These are phyloP conservation scores for Caenorhabditis sp. DNA, from an alignment of 2,888 invertebrate species.

Conservation along the genomic window DNA sequence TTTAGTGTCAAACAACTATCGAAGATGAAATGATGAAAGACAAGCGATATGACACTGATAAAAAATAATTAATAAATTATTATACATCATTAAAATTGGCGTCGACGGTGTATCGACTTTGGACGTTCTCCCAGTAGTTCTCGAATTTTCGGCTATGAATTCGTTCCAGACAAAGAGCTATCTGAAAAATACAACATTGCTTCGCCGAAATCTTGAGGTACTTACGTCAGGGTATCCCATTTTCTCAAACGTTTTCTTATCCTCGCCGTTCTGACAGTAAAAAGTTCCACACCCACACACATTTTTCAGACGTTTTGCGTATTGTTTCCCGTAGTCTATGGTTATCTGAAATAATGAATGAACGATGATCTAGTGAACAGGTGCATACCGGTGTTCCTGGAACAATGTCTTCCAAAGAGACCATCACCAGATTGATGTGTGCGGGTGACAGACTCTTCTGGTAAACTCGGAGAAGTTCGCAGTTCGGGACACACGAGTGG, in stretches of 20 bases:
- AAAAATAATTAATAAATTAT: too few relatives aligned
- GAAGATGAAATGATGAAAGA: too few relatives aligned
- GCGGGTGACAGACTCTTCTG: constrained; percentile 38
- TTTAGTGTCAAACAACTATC: too few relatives aligned
- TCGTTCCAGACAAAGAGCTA: background rate
- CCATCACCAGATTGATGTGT: constrained; percentile 18
- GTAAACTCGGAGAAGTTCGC: constrained; percentile 26
- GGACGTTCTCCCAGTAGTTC: too few relatives aligned
- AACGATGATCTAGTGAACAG: too few relatives aligned
- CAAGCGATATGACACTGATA: too few relatives aligned
- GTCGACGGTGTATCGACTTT: too few relatives aligned
- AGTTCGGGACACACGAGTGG: constrained; percentile 32
- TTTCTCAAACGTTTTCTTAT: background rate
- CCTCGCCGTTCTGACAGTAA: background rate
- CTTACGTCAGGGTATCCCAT: background rate
- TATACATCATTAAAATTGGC: too few relatives aligned
- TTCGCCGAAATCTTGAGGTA: background rate
- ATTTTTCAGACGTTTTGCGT: background rate
- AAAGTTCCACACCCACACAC: constrained; percentile 22
- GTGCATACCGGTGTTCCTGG: constrained; percentile 44
- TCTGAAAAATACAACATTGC: background rate
- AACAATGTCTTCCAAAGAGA: constrained; percentile 35
- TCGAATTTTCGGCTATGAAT: background rate
- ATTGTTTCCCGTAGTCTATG: constrained; percentile 40
- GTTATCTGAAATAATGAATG: constrained; percentile 40